Evolutionary conservation across 2,888 invertebrate genomes (phyloP), one percentile per base, ranked within the genome.

Genomic region (Cephonodes hylas): DNA sequence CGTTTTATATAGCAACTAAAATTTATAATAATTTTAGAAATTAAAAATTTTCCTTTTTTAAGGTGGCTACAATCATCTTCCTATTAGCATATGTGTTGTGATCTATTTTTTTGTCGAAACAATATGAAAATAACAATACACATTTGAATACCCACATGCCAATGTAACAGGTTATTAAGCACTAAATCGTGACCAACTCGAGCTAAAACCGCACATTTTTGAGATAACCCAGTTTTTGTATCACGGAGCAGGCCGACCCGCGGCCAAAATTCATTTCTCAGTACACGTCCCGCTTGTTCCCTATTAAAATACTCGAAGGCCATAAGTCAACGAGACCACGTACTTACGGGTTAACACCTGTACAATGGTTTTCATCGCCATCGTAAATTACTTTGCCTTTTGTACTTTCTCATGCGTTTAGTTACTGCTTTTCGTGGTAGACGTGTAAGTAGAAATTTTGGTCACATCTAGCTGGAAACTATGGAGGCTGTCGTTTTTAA

Each of bases 271-370:
- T 10, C 18, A n/a, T 8, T 13, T 1, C 25, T 3, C 15, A 27
- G 31, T 31, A n/a, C 53, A 53, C 31, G 31, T 53, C 53, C 31
- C 8, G 27, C 18, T 23, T 45, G 45, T 42, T 34, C 46, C 46
- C 46, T 60, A 53, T 38, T 46, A 48, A 48, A 48, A 15, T 48
- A 27, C 27, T 31, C 18, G 31, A 53, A 53, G 53, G 53, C 31
- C 53, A 53, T 53, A 53, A 31, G 53, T 53, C 31, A 53, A 53
- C 53, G 31, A 53, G 18, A 31, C 10, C 53, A 53, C 53, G 53
- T 53, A 53, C 31, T 27, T 53, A 18, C 18, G 31, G 31, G 15
- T 53, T 31, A 31, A 31, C 53, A 53, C 53, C 10, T 31, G 10
- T 18, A 31, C 15, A 25, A 15, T 25, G 13, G 48, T 48, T 48